Base-by-base conservation (phyloP, 1,140 invertebrate species). In the Drosophila funebris region DNA sequence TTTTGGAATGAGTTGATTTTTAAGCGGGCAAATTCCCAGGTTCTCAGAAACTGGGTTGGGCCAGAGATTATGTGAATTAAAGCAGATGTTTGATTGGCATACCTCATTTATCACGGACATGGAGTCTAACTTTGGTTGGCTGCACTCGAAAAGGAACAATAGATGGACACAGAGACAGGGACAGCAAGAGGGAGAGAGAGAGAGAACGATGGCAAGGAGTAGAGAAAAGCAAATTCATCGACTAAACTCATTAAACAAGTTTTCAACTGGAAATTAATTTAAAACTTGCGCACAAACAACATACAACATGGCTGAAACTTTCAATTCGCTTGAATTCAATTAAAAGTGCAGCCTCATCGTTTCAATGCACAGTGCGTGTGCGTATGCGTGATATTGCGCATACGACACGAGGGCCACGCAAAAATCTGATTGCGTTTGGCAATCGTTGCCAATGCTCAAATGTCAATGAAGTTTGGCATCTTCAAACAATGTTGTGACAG, bases 311-410 rank as follows among this genome's bases (percentile, higher is more conserved):
- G 27, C 8, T 20, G 18, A 39, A 84, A 84, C 64, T 85, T 81
- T 80, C 58, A 73, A 85, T 84, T 83, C 81, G 61, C 61, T 76
- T 33, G 31, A 76, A 84, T 87, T 85, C 73, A 84, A 84, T 85
- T 84, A 73, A 74, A 84, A 80, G 27, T 77, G 82, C 77, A 64
- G 69, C 64, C 81, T 81, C 81, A 84, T 73, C 61, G 37, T 52
- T 31, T 60, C 33, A 56, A 18, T 54, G 24, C 62, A 13, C 37
- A 7, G n/a, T 37, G 44, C 43, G 50, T 70, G 76, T n/a, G n/a
- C 76, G 81, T 84, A 84, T 84, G 74, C 81, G 75, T 85, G 76
- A 84, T 84, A 81, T 85, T 84, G 58, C 82, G 82, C 31, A 85
- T 87, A 88, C 82, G 82, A 66, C 74, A 62, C 64, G 66, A 71